Evolutionary conservation across 1,140 invertebrate species (phyloP).

Genomic region (Aethina tumida): DNA sequence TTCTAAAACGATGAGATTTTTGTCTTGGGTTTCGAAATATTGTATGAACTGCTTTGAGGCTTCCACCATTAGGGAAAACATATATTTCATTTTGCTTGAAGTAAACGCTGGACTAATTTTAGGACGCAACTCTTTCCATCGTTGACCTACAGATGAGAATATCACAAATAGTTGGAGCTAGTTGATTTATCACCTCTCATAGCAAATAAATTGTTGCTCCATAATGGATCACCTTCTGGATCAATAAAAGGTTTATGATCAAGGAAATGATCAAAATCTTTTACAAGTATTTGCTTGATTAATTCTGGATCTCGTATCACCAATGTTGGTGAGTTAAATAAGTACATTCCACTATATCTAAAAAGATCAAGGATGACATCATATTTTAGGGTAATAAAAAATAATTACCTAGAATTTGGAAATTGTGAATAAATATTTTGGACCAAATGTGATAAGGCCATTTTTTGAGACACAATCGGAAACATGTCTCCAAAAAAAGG

Average conservation of each 20-base stretch:
- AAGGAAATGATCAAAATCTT: conserved; percentile 36
- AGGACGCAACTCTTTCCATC: conserved; percentile 37
- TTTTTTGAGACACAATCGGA: not conserved
- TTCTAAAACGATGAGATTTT: conserved; percentile 34
- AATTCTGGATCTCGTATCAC: conserved; percentile 48
- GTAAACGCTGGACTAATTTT: conserved; percentile 38
- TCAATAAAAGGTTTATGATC: conserved; percentile 28
- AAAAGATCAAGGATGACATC: conserved; percentile 4
- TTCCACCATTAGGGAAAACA: conserved; percentile 32
- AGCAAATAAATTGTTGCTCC: conserved; percentile 37
- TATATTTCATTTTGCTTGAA: conserved; percentile 34
- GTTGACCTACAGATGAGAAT: conserved; percentile 35
- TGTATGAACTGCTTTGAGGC: conserved; percentile 11
- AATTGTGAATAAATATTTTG: conserved; percentile 7
- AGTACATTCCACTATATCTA: conserved; percentile 40
- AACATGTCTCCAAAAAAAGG: conserved; percentile 11
- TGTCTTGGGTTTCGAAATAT: conserved; percentile 12
- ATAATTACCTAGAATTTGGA: conserved; percentile 12
- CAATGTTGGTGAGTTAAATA: conserved; percentile 40
- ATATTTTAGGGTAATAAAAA: conserved; percentile 5
- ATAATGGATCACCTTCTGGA: conserved; percentile 41
- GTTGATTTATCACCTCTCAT: conserved; percentile 8
- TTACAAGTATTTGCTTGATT: conserved; percentile 26
- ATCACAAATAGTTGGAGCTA: not conserved
- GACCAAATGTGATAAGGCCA: not conserved